Percentiles rank a stretch among this genome's conserved stretches.
phyloP scores from a whole-genome alignment of 2,113 vertebrate species.

The Corythornis madagascariensis region DNA sequence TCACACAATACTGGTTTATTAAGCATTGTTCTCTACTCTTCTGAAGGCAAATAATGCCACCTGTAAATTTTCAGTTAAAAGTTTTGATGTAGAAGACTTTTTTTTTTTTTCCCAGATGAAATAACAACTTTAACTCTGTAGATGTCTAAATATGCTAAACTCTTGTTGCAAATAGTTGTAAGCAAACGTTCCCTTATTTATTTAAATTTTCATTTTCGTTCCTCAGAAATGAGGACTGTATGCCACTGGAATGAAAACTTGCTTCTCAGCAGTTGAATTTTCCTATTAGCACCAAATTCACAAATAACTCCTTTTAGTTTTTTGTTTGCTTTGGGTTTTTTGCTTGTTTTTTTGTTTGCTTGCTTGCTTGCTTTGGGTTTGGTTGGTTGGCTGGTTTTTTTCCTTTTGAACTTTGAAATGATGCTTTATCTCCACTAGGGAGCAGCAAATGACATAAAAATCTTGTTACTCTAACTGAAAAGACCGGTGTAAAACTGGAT shows the following conservation, averaged over 20 bases:
- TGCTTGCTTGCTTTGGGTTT: neutral
- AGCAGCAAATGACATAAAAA: conserved; percentile 68
- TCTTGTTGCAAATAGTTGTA: neutral
- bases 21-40: neutral
- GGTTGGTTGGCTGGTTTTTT: too few species aligned
- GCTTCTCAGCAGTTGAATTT: neutral
- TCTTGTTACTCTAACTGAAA: neutral
- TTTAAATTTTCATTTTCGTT: neutral
- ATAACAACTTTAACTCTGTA: too few species aligned
- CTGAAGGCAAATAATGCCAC: neutral
- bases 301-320: neutral
- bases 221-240: neutral
- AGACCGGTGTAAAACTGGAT: neutral
- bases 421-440: conserved; percentile 49
- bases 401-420: neutral
- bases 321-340: too few species aligned
- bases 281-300: neutral
- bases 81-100: neutral
- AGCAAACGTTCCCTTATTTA: neutral
- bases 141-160: neutral
- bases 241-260: neutral
- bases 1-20: neutral
- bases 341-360: too few species aligned
- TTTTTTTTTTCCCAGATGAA: neutral
- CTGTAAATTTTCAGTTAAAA: neutral